These are phyloP conservation scores for Teleogryllus oceanicus DNA, from an alignment of 2,888 invertebrate genomes.

Conservation along the genomic window DNA sequence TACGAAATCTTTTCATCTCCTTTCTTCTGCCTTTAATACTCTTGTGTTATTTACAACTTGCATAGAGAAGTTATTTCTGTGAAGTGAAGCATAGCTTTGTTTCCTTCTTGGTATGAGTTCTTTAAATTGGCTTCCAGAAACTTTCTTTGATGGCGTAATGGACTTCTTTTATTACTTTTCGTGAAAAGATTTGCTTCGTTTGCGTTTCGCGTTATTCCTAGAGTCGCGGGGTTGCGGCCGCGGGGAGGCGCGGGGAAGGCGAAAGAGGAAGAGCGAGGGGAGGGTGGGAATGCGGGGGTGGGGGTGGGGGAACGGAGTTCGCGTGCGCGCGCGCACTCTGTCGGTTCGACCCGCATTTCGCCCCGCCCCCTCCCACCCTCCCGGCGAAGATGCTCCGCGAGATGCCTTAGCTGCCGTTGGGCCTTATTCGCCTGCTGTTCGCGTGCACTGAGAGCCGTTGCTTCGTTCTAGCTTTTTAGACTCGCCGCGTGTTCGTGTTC, in stretches of 20 bases:
- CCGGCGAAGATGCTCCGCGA: no score
- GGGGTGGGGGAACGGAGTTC: no score
- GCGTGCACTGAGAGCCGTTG: no score
- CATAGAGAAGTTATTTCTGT: conserved; percentile 18
- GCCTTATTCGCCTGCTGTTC: no score
- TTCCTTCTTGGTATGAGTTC: neutral
- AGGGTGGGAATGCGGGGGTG: neutral
- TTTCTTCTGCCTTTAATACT: conserved; percentile 18
- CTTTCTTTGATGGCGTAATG: conserved; percentile 18
- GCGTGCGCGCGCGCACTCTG: no score
- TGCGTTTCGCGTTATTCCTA: conserved; percentile 1
- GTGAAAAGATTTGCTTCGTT: conserved; percentile 18
- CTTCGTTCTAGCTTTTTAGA: no score
- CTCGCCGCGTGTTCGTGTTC: no score
- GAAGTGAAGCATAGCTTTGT: conserved; percentile 18
- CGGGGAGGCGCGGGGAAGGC: neutral
- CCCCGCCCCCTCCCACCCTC: no score
- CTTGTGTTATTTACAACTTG: conserved; percentile 18
- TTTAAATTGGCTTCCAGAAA: conserved; percentile 18
- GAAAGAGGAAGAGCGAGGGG: neutral
- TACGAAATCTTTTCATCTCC: conserved; percentile 18
- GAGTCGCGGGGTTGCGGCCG: conserved; percentile 3
- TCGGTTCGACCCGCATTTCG: no score
- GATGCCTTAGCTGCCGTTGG: no score
- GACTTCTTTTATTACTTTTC: conserved; percentile 18